Base-by-base conservation (phyloP, 2,797 vertebrate species). In the Hemitrygon akajei region DNA sequence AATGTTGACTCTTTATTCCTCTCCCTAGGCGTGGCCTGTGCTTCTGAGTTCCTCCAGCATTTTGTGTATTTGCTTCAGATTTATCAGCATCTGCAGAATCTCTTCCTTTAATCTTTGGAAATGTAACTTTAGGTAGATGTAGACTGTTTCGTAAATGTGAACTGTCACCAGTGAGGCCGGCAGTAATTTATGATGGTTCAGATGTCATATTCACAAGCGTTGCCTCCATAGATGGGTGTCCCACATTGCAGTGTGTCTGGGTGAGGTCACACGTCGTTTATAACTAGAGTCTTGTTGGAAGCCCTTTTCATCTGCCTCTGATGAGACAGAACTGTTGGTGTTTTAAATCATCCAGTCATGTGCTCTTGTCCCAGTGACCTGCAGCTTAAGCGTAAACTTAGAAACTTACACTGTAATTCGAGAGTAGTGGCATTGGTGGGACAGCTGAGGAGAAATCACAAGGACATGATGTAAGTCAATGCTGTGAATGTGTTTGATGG, bases 181-280 rank as follows among this genome's bases (percentile, higher is more conserved):
- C 37, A 16, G 7, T 79, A 69, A 89, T 89, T 89, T 37, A 69
- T 34, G 63, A 89, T 37, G 86, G 60, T 89, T 73, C 71, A 91
- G 71, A 91, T 91, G 89, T 91, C 66, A 73, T 40, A 91, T 71
- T 37, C 89, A 91, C 40, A 7, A 30, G 71, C 47, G 12, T 73
- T 75, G 69, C 40, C 91, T 93, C 91, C 91, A 76, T 93, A 93
- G 91, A 93, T 93, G 73, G 89, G 91, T 75, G 69, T 93, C 91
- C 75, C 40, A 30, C 71, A 91, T 56, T 56, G 56, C 69, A 30
- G 71, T 3, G 25, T 76, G 69, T 47, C 27, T 93, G 66, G 56
- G 30, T 93, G 91, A 93, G 40, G 91, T 93, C 91, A 93, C 12
- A 5, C 0, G 27, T 40, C 71, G 18, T 76, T 76, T 93, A 76